Evolutionary conservation across 2,113 vertebrate genomes (phyloP).

Genomic region (Rhabdornis inornatus): DNA sequence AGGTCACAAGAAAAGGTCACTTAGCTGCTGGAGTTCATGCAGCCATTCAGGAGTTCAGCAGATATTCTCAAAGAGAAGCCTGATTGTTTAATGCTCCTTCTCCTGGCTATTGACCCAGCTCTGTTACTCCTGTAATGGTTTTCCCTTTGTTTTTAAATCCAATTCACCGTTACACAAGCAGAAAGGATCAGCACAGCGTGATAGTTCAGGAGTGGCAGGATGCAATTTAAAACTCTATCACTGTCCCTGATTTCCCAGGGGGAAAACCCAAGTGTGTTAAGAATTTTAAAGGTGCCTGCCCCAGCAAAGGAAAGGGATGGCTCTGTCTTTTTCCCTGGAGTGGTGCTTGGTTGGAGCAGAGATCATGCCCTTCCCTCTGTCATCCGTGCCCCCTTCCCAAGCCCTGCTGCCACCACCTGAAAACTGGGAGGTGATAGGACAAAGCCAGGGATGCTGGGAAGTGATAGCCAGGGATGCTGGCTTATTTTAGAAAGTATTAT

Average conservation of each 20-base stretch:
- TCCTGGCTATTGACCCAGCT: background rate
- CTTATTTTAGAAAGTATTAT: background rate
- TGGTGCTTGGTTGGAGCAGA: background rate
- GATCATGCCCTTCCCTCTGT: background rate
- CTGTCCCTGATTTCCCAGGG: constrained; percentile 30
- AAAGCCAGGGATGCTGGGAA: background rate
- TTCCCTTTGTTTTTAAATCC: background rate
- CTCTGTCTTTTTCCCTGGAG: background rate
- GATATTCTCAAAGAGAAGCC: background rate
- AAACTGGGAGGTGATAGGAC: background rate
- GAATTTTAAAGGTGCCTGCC: background rate
- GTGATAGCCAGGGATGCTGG: background rate
- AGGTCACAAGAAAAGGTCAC: background rate
- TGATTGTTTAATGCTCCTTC: background rate
- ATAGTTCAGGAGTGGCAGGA: background rate
- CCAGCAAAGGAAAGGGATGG: background rate
- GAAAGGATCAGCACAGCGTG: accelerated
- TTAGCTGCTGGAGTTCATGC: background rate
- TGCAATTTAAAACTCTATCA: background rate
- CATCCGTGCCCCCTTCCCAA: background rate
- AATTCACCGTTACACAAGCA: background rate
- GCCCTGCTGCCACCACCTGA: background rate
- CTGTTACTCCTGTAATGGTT: background rate
- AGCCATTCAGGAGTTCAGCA: background rate
- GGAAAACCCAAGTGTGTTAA: background rate